These are phyloP conservation scores for Protonibea diacanthus DNA, from an alignment of 2,797 vertebrate genomes.

Conservation along the genomic window DNA sequence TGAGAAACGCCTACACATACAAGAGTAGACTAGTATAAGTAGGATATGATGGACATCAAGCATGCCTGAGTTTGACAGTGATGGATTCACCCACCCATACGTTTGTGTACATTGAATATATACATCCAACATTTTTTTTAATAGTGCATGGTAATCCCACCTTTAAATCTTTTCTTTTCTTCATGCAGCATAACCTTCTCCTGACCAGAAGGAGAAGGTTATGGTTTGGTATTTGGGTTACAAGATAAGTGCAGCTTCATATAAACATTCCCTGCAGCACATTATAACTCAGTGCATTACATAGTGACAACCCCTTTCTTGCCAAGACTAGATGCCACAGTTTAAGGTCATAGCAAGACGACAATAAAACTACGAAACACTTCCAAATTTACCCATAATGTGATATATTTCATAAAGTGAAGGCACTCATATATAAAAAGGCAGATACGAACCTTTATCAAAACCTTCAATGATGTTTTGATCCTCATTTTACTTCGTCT, in stretches of 20 bases:
- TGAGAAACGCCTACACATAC: constrained; percentile 38
- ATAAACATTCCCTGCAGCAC: constrained; percentile 44
- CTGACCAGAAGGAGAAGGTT: constrained; percentile 42
- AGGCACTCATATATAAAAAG: background rate
- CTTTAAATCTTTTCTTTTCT: constrained; percentile 26
- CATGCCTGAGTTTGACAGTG: constrained; percentile 54
- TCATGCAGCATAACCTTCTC: constrained; percentile 25
- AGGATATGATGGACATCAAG: constrained; percentile 30
- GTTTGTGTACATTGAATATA: constrained; percentile 55
- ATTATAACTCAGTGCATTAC: constrained; percentile 47
- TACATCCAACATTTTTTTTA: constrained; percentile 28
- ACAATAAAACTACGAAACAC: constrained; percentile 28
- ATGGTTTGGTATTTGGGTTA: constrained; percentile 40
- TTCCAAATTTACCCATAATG: constrained; percentile 5
- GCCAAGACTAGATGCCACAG: constrained; percentile 39
- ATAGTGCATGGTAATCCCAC: constrained; percentile 39
- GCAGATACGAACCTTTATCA: background rate
- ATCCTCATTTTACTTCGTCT: constrained; percentile 23
- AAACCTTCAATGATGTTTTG: background rate
- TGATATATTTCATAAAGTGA: constrained; percentile 15
- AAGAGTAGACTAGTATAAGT: constrained; percentile 56
- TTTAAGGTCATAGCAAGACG: constrained; percentile 39
- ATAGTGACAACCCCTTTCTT: constrained; percentile 16
- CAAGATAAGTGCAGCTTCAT: constrained; percentile 32
- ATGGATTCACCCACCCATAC: constrained; percentile 57